These are phyloP conservation scores for Synergus japonicus DNA, from an alignment of 2,888 invertebrate genomes.

Conservation along the genomic window DNA sequence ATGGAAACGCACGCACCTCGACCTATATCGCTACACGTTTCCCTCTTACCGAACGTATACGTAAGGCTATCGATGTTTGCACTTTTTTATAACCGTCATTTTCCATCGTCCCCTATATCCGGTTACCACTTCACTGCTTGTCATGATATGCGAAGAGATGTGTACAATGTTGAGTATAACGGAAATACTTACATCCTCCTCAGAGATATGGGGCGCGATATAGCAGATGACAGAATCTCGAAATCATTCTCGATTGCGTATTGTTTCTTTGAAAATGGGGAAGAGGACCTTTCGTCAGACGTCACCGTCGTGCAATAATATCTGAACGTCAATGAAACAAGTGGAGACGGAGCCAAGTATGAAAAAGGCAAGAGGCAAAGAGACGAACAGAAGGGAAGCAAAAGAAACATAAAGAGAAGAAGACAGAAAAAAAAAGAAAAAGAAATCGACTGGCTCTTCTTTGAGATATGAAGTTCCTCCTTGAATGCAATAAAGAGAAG, in stretches of 20 bases:
- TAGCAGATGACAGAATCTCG: conserved; percentile 16
- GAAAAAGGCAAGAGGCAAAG: background rate
- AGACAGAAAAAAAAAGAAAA: background rate
- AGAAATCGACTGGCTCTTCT: background rate
- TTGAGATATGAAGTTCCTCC: conserved; percentile 6
- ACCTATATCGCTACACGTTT: conserved; percentile 45
- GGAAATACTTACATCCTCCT: conserved; percentile 25
- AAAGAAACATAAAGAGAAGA: background rate
- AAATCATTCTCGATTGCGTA: conserved; percentile 33
- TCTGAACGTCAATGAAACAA: conserved; percentile 35
- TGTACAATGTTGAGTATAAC: background rate
- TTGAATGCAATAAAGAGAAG: conserved; percentile 15
- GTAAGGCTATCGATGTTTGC: conserved; percentile 24
- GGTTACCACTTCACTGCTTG: conserved; percentile 35
- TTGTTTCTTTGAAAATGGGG: conserved; percentile 3
- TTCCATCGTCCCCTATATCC: conserved; percentile 33
- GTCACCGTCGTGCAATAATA: background rate
- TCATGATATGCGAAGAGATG: conserved; percentile 15
- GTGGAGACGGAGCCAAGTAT: background rate
- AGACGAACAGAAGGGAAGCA: background rate
- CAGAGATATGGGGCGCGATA: background rate
- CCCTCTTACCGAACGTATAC: conserved; percentile 28
- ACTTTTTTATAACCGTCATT: conserved; percentile 33
- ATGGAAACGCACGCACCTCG: conserved; percentile 49
- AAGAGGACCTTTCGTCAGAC: conserved; percentile 8